Evolutionary conservation across 1,140 invertebrate genomes (phyloP), one percentile per base, ranked within the genome.

Genomic region (Panagrolaimus sp.): DNA sequence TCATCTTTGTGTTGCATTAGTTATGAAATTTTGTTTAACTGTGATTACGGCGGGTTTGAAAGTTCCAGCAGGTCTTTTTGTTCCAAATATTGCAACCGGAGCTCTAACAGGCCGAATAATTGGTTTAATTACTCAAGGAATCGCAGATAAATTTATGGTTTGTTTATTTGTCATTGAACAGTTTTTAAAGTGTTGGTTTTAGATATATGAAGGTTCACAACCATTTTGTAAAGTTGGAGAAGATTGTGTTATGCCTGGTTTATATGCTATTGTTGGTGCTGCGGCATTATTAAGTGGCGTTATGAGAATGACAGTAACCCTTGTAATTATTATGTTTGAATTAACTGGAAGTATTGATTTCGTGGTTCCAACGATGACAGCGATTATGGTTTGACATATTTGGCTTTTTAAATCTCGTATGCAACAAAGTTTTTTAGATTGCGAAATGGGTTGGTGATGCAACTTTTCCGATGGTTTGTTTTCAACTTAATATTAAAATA

Each of bases 361-460:
- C 84, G 98, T 99, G 79, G 95, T 99, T 31, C 96, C 96, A 0
- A 85, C 98, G 57, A 99, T 99, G 96, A 92, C 31, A 27, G 45
- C 16, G 38, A 92, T 92, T 0, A 98, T 99, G 95, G 93, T 95
- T 1, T 93, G 92, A 77, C n/a, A n/a, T n/a, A n/a, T n/a, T n/a
- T n/a, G n/a, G n/a, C n/a, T n/a, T n/a, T n/a, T n/a, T n/a, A n/a
- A n/a, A n/a, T n/a, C n/a, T n/a, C n/a, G n/a, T n/a, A n/a, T n/a
- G n/a, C n/a, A n/a, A n/a, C n/a, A n/a, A n/a, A n/a, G n/a, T n/a
- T n/a, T n/a, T n/a, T n/a, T n/a, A n/a, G n/a, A n/a, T n/a, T n/a
- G n/a, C n/a, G n/a, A 99, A 99, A 86, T 99, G 96, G 96, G 93
- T 98, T 13, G 96, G 95, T 9, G 96, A 99, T 86, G 95, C 95